A percentile compares a stretch with the other conserved stretches of the same genome.
Conservation (phyloP, 2,113 vertebrate genomes). For the Empidonax traillii region DNA sequence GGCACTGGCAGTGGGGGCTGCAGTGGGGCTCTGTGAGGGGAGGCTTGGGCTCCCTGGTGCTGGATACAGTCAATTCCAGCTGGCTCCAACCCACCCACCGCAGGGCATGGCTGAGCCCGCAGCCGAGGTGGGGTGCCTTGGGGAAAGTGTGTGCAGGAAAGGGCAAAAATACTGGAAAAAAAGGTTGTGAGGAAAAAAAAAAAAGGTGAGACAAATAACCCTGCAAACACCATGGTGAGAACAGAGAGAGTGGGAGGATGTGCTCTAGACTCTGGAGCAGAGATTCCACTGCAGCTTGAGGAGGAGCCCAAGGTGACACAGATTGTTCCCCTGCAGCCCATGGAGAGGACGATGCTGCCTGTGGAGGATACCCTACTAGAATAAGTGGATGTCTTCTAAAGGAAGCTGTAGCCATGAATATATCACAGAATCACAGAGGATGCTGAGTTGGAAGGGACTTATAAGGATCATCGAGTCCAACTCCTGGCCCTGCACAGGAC, state of each 20-base stretch:
- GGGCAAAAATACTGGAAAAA: neutral
- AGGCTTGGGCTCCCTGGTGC: neutral
- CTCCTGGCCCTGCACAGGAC: neutral
- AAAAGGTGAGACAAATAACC: neutral
- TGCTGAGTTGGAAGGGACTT: neutral
- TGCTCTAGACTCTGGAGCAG: accelerated
- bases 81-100: accelerated
- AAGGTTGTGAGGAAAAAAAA: neutral
- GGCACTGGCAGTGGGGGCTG: accelerated
- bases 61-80: accelerated
- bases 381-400: neutral
- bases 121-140: accelerated
- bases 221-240: neutral
- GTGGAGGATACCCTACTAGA: neutral
- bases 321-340: neutral
- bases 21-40: accelerated
- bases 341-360: neutral
- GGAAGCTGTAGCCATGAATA: neutral
- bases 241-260: neutral
- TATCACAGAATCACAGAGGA: neutral
- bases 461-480: neutral
- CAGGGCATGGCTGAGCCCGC: accelerated
- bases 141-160: accelerated
- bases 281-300: accelerated
- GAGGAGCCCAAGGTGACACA: neutral